These are phyloP conservation scores for Pseudorhombus dupliciocellatus DNA, from an alignment of 2,113 vertebrate genomes.

Conservation along the genomic window DNA sequence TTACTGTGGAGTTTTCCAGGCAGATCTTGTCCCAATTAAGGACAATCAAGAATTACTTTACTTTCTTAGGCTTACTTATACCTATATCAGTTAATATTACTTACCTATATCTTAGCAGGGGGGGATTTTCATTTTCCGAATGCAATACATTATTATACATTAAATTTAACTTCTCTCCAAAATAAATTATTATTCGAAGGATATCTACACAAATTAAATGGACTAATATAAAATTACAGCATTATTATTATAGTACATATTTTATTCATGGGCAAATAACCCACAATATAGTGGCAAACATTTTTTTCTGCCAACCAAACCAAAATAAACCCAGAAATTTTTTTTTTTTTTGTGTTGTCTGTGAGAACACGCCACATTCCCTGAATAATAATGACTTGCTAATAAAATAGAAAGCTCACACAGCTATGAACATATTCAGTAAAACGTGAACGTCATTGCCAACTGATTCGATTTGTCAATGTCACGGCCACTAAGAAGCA, in stretches of 20 bases:
- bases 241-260: not conserved
- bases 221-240: not conserved
- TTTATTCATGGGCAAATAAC: not conserved
- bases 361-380: not conserved
- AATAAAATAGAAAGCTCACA: not conserved
- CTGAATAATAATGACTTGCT: not conserved
- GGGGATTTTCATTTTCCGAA: not conserved
- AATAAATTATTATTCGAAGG: not conserved
- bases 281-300: too few relatives aligned
- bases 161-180: not conserved
- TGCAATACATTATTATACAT: too few relatives aligned
- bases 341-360: not conserved
- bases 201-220: not conserved
- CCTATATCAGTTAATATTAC: not conserved
- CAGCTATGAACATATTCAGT: not conserved
- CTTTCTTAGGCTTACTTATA: not conserved
- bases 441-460: not conserved
- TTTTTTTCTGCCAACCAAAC: not conserved
- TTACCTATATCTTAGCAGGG: too few relatives aligned
- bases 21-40: not conserved
- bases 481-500: not conserved
- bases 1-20: not conserved
- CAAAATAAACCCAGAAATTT: not conserved
- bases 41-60: not conserved
- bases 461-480: not conserved